Percentiles rank a stretch among this genome's conserved stretches.
Evolutionary conservation across 2,113 vertebrate genomes (phyloP).

Genomic region (Myrmecobius fasciatus): DNA sequence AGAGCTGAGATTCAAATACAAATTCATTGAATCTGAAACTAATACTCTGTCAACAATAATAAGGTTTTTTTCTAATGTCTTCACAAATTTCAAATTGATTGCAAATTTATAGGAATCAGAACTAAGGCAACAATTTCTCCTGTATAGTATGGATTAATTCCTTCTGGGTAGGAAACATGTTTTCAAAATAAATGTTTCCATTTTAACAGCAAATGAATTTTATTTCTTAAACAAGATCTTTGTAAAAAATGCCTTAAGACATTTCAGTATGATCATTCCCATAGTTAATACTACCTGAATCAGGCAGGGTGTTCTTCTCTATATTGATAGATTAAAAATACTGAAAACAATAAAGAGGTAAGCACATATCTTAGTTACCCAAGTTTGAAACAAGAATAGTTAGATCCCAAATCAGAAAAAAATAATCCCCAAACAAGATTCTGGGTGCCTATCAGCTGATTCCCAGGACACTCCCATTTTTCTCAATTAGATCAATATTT

Average conservation of each 20-base stretch:
- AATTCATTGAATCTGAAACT: too few relatives aligned
- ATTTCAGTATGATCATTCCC: conserved; percentile 42
- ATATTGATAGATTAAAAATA: conserved; percentile 54
- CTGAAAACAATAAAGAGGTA: conserved; percentile 15
- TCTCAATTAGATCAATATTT: too few relatives aligned
- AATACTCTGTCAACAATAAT: too few relatives aligned
- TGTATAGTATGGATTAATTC: conserved; percentile 8
- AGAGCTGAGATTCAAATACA: too few relatives aligned
- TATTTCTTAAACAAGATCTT: conserved; percentile 57
- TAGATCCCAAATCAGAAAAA: conserved; percentile 32
- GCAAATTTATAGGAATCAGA: background rate
- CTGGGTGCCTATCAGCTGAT: background rate
- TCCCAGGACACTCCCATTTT: background rate
- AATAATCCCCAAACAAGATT: background rate
- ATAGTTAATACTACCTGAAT: conserved; percentile 49
- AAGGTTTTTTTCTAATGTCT: background rate
- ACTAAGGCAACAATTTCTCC: conserved; percentile 36
- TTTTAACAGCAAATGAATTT: conserved; percentile 62
- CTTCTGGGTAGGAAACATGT: background rate
- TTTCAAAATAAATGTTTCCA: conserved; percentile 47
- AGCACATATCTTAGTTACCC: background rate
- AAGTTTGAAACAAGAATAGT: background rate
- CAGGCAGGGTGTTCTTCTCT: conserved; percentile 48
- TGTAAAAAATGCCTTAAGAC: conserved; percentile 39
- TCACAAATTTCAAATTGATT: conserved; percentile 5